Evolutionary conservation across 1,140 invertebrate species (phyloP).

Genomic region (Aphelenchoides besseyi): DNA sequence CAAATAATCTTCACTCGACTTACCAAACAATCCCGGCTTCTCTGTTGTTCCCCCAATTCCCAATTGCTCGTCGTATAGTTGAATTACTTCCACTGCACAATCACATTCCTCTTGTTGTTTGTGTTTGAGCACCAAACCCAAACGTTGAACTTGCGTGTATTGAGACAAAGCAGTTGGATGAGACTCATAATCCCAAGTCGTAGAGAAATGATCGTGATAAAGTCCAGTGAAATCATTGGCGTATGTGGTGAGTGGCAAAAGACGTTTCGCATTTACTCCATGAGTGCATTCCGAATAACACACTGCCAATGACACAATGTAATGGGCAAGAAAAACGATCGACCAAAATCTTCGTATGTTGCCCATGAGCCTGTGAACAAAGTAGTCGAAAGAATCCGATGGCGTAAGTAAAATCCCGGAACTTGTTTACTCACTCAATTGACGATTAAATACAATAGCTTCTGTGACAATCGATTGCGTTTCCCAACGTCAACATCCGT

Average conservation of each 20-base stretch:
- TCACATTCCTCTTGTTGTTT: constrained; percentile 19
- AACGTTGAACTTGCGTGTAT: neutral
- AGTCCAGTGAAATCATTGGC: constrained; percentile 2
- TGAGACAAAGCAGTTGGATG: constrained; percentile 9
- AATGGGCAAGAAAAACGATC: no score
- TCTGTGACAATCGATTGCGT: no score
- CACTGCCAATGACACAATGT: no score
- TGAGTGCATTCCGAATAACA: neutral
- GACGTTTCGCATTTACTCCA: neutral
- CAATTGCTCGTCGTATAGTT: constrained; percentile 22
- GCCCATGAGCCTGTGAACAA: no score
- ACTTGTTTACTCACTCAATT: no score
- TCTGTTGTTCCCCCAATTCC: constrained; percentile 25
- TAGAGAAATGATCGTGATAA: constrained; percentile 12
- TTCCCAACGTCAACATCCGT: no score
- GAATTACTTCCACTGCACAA: constrained; percentile 24
- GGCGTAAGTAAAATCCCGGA: no score
- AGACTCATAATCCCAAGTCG: constrained; percentile 4
- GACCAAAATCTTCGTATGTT: no score
- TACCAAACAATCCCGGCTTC: constrained; percentile 23
- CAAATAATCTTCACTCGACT: neutral
- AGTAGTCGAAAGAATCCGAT: no score
- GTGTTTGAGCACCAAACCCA: neutral
- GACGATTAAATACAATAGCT: no score
- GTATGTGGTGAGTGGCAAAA: constrained; percentile 1